These are phyloP conservation scores for Rynchops niger DNA, from an alignment of 2,113 vertebrate genomes.

Conservation along the genomic window DNA sequence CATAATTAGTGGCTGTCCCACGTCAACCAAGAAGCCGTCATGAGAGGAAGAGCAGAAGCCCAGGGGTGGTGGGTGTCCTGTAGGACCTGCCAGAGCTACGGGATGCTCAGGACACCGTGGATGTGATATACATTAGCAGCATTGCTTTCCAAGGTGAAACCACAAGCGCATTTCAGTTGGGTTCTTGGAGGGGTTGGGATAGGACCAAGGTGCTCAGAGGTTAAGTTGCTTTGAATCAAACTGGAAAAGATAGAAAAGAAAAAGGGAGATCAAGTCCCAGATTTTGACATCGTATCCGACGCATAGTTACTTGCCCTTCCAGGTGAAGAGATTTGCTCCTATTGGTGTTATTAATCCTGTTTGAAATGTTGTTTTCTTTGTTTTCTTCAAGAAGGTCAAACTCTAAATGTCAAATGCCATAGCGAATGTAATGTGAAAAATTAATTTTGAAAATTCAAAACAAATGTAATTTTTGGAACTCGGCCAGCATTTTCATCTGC, in stretches of 20 bases:
- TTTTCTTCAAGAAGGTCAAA: background rate
- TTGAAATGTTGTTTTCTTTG: background rate
- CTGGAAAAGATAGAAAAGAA: background rate
- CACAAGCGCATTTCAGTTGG: background rate
- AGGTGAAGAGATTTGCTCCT: background rate
- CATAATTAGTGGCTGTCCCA: background rate
- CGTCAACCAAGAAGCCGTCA: background rate
- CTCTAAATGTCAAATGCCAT: background rate
- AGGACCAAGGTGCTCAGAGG: background rate
- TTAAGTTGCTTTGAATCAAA: background rate
- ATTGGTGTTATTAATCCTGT: background rate
- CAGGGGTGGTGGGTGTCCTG: background rate
- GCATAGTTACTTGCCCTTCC: background rate
- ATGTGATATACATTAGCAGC: background rate
- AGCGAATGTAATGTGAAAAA: background rate
- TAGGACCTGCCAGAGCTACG: background rate
- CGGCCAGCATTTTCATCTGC: background rate
- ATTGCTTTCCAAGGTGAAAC: background rate
- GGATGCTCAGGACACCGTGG: background rate
- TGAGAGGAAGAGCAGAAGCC: background rate
- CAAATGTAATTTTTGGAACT: background rate
- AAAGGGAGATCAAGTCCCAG: background rate
- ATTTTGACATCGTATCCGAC: background rate
- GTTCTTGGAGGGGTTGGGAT: background rate
- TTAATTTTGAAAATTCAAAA: background rate